These are phyloP conservation scores for Dryas iulia DNA, from an alignment of 1,140 invertebrate species.

Conservation along the genomic window DNA sequence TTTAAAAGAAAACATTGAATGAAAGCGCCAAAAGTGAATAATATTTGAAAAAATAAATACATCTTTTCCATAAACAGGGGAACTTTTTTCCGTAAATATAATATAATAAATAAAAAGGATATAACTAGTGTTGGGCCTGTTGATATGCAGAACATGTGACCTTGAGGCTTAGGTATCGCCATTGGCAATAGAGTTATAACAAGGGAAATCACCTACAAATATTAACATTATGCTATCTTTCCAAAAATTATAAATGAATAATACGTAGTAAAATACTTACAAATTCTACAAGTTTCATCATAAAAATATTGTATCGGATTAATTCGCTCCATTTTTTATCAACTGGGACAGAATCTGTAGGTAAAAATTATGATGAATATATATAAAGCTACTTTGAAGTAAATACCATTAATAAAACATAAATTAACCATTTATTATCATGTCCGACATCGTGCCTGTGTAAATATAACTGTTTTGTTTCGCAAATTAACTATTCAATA, in stretches of 20 bases:
- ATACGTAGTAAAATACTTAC: constrained; percentile 54
- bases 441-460: constrained; percentile 59
- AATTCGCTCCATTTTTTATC: constrained; percentile 73
- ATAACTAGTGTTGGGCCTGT: constrained; percentile 68
- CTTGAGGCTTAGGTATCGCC: constrained; percentile 55
- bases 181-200: constrained; percentile 54
- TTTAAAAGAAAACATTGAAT: constrained; percentile 72
- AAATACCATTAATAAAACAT: not conserved
- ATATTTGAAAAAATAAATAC: constrained; percentile 75
- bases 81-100: constrained; percentile 68
- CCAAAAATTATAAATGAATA: not conserved
- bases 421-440: constrained; percentile 70
- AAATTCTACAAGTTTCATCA: constrained; percentile 75
- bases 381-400: not conserved
- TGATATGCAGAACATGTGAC: constrained; percentile 74
- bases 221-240: constrained; percentile 29
- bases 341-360: constrained; percentile 69
- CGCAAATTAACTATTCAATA: not conserved
- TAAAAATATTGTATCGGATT: constrained; percentile 73
- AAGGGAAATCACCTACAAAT: constrained; percentile 63
- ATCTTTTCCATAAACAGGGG: constrained; percentile 76
- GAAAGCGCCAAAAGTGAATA: constrained; percentile 73
- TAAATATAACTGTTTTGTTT: not conserved
- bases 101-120: constrained; percentile 66
- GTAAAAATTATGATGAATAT: not conserved